A percentile compares a stretch with the other conserved stretches of the same genome.
These are phyloP conservation scores for Abramis brama DNA, from an alignment of 2,113 vertebrate genomes.

Conservation along the genomic window DNA sequence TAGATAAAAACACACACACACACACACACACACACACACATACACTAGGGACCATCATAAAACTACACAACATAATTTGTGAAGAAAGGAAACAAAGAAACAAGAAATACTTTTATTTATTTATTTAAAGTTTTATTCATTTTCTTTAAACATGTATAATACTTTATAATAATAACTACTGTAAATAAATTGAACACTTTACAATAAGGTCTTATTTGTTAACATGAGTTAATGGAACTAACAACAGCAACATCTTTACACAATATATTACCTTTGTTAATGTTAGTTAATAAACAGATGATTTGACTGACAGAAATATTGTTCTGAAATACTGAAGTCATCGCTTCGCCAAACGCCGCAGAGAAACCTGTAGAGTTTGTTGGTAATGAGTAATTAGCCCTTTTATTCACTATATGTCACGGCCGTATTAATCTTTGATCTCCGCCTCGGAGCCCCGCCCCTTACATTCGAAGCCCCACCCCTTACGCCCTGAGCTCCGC, in stretches of 20 bases:
- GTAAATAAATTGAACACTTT: neutral
- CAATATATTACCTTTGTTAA: too few relatives aligned
- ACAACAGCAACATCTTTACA: neutral
- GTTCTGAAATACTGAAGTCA: neutral
- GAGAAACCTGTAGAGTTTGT: neutral
- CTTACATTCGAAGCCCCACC: slow-evolving; percentile 79
- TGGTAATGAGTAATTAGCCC: neutral
- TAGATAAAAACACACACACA: too few relatives aligned
- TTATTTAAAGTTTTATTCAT: neutral
- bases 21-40: too few relatives aligned
- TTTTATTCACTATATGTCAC: neutral
- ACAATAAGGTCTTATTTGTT: neutral
- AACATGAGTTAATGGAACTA: too few relatives aligned
- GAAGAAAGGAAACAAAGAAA: neutral
- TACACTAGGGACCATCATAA: neutral
- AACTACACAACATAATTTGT: neutral
- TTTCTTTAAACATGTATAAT: neutral
- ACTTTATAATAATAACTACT: neutral
- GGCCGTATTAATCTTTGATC: slow-evolving; percentile 67
- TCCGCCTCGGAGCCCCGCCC: slow-evolving; percentile 83
- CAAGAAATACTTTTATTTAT: too few relatives aligned
- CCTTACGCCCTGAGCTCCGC: slow-evolving; percentile 79
- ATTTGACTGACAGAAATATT: neutral
- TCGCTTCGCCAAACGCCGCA: neutral
- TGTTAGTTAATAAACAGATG: neutral